Evolutionary conservation across 2,113 vertebrate species (phyloP).

Genomic region (Brachionichthys hirsutus): DNA sequence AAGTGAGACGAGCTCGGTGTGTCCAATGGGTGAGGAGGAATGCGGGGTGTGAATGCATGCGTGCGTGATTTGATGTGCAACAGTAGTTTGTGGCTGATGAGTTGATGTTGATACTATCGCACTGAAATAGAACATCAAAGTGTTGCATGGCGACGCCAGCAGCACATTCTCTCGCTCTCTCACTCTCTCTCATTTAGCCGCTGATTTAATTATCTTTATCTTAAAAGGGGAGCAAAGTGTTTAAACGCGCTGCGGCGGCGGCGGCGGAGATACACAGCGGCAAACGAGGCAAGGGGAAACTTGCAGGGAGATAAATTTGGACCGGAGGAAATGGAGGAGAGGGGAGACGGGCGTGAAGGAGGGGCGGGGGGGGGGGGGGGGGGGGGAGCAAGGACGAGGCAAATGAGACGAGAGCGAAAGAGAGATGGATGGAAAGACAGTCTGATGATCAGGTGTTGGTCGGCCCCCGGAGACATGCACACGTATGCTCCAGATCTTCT

Average conservation of each 20-base stretch:
- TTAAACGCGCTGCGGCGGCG: constrained; percentile 57
- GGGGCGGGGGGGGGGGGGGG: not conserved
- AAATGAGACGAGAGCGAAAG: constrained; percentile 17
- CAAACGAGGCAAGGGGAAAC: constrained; percentile 10
- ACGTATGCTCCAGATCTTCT: constrained; percentile 63
- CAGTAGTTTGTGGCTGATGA: constrained; percentile 62
- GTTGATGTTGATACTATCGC: constrained; percentile 67
- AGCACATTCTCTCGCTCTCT: constrained; percentile 21
- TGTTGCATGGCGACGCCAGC: constrained; percentile 61
- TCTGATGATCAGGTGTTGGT: constrained; percentile 65
- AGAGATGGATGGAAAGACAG: constrained; percentile 41
- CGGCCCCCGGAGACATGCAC: constrained; percentile 54
- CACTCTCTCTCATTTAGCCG: constrained; percentile 61
- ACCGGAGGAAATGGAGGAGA: constrained; percentile 48
- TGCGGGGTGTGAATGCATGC: constrained; percentile 30
- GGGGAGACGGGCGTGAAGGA: constrained; percentile 33
- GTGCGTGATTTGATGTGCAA: constrained; percentile 26
- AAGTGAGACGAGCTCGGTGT: constrained; percentile 53
- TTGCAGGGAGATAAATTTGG: constrained; percentile 45
- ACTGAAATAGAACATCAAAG: constrained; percentile 68
- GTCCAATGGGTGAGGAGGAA: constrained; percentile 49
- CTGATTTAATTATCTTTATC: constrained; percentile 79
- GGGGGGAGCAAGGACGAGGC: constrained; percentile 33
- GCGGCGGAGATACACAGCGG: constrained; percentile 59
- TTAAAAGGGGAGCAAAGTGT: constrained; percentile 73